These are phyloP conservation scores for Entomyzon cyanotis DNA, from an alignment of 2,113 vertebrate species.

Conservation along the genomic window DNA sequence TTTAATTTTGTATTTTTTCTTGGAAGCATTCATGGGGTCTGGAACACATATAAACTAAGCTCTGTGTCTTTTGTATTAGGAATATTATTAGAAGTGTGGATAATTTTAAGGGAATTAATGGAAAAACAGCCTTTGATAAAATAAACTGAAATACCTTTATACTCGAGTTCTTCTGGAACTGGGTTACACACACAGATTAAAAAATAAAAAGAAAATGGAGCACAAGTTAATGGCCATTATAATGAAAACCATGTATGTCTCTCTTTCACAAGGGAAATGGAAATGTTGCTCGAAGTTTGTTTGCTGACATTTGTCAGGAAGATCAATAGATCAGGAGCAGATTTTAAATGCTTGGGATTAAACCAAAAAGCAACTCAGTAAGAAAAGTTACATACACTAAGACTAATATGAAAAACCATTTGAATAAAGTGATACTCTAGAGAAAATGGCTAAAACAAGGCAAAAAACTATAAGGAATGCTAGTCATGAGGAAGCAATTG, in stretches of 20 bases:
- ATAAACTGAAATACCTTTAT: not conserved
- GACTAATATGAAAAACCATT: not conserved
- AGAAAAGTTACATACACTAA: not conserved
- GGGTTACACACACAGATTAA: not conserved
- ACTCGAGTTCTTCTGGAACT: not conserved
- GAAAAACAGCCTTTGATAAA: not conserved
- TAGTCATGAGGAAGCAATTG: not conserved
- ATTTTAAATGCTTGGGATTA: not conserved
- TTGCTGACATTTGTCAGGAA: not conserved
- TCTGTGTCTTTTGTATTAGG: not conserved
- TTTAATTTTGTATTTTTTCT: not conserved
- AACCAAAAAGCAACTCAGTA: not conserved
- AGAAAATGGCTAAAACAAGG: not conserved
- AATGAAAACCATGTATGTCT: not conserved
- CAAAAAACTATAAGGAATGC: not conserved
- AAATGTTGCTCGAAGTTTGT: not conserved
- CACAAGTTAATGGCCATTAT: not conserved
- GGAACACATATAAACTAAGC: not conserved
- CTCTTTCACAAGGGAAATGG: not conserved
- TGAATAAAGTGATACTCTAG: not conserved
- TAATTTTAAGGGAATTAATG: not conserved
- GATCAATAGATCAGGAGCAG: not conserved
- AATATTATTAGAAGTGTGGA: not conserved
- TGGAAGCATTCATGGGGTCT: not conserved
- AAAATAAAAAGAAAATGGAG: not conserved